Conservation (phyloP, 2,888 invertebrate genomes). For the Tricholauxania praeusta region DNA sequence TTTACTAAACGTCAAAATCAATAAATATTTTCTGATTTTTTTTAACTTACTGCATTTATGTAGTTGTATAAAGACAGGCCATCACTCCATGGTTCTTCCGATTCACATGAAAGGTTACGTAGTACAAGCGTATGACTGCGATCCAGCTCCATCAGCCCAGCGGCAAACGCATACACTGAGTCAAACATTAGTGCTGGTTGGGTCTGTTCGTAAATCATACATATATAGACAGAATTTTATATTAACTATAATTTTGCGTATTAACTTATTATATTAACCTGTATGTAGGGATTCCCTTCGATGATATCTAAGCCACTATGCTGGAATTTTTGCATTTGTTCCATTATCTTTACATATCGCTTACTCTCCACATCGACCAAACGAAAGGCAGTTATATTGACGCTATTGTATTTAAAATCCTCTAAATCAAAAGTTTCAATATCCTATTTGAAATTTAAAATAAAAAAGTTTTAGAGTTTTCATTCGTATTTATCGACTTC, state of each 20-base stretch:
- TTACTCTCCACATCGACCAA: slow-evolving; percentile 85
- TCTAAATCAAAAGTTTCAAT: slow-evolving; percentile 89
- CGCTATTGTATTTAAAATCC: slow-evolving; percentile 93
- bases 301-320: slow-evolving; percentile 82
- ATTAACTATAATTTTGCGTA: background rate
- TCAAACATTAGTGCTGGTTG: slow-evolving; percentile 89
- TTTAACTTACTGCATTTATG: slow-evolving; percentile 75
- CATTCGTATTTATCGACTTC: background rate
- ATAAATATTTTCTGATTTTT: background rate
- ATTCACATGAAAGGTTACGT: slow-evolving; percentile 85
- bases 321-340: slow-evolving; percentile 90
- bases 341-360: slow-evolving; percentile 79
- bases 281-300: slow-evolving; percentile 76
- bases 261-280: slow-evolving; percentile 68
- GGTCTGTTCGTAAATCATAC: slow-evolving; percentile 72
- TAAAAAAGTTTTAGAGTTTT: background rate
- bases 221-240: background rate
- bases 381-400: slow-evolving; percentile 95
- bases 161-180: slow-evolving; percentile 85
- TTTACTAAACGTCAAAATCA: background rate
- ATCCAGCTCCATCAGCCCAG: slow-evolving; percentile 80
- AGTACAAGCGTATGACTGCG: slow-evolving; percentile 77
- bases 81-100: slow-evolving; percentile 82
- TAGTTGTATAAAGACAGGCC: slow-evolving; percentile 82
- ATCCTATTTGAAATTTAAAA: slow-evolving; percentile 72